Evolutionary conservation across 2,888 invertebrate genomes (phyloP).

Genomic region (Elmis aenea): DNA sequence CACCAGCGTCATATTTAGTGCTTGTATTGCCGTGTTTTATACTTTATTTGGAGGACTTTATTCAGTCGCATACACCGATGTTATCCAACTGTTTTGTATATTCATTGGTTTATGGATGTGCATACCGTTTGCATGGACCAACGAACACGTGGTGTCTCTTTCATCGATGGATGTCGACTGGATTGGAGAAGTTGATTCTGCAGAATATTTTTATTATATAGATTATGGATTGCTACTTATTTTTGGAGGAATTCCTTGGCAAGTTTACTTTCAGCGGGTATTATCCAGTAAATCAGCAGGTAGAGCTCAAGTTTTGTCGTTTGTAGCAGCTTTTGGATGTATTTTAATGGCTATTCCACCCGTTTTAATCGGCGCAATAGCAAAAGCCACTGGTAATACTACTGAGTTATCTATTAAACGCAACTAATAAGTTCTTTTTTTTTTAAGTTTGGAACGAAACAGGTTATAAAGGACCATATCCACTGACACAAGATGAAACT

Average conservation of each 20-base stretch:
- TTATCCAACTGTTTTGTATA: constrained; percentile 96
- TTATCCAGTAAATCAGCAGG: constrained; percentile 92
- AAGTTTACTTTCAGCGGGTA: constrained; percentile 98
- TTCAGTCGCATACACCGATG: constrained; percentile 97
- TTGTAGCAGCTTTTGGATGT: constrained; percentile 93
- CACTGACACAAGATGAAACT: constrained; percentile 70
- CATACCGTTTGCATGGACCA: constrained; percentile 91
- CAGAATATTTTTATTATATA: constrained; percentile 75
- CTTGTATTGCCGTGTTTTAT: constrained; percentile 95
- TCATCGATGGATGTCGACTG: constrained; percentile 81
- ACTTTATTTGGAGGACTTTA: constrained; percentile 97
- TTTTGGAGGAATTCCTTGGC: constrained; percentile 97
- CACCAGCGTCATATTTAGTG: constrained; percentile 89
- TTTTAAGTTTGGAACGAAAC: constrained; percentile 91
- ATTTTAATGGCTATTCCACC: constrained; percentile 96
- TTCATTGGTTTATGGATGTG: constrained; percentile 98
- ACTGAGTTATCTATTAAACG: too few species aligned
- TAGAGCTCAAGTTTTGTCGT: constrained; percentile 90
- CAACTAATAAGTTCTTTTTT: constrained; percentile 1
- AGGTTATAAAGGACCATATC: constrained; percentile 70
- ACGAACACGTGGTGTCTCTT: constrained; percentile 79
- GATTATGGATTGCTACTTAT: constrained; percentile 85
- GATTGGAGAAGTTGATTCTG: constrained; percentile 73
- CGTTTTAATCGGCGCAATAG: constrained; percentile 94
- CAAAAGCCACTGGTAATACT: constrained; percentile 82